phyloP scores from a whole-genome alignment of 2,113 vertebrate species.

The Puffinus mauretanicus region DNA sequence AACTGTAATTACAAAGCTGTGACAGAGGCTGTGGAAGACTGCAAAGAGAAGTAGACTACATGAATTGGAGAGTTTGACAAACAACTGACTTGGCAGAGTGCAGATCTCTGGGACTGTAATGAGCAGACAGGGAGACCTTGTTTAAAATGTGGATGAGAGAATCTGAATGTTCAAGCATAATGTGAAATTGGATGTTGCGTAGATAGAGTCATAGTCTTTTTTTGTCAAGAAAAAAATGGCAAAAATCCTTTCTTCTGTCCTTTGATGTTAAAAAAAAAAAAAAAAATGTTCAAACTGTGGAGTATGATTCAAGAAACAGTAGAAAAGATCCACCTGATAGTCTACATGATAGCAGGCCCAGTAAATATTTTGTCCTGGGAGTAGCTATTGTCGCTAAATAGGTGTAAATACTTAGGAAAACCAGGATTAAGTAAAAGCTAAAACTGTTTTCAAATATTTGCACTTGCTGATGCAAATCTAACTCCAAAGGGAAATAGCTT shows the following conservation, averaged over 20 bases:
- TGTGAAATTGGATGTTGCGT: constrained; percentile 65
- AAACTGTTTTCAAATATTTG: constrained; percentile 26
- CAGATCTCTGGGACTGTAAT: constrained; percentile 71
- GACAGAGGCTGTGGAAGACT: constrained; percentile 75
- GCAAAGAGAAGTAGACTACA: constrained; percentile 65
- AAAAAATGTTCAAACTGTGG: constrained; percentile 67
- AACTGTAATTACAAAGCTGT: constrained; percentile 71
- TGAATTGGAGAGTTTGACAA: constrained; percentile 62
- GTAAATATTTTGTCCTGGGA: not conserved
- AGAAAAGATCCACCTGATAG: constrained; percentile 61
- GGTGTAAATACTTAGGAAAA: not conserved
- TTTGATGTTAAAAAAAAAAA: constrained; percentile 6
- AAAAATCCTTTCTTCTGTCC: constrained; percentile 51
- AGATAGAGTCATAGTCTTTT: constrained; percentile 62
- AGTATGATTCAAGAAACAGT: constrained; percentile 57
- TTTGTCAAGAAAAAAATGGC: constrained; percentile 59
- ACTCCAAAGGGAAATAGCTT: constrained; percentile 27
- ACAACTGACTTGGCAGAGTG: constrained; percentile 72
- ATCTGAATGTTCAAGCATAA: constrained; percentile 76
- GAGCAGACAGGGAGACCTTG: constrained; percentile 20
- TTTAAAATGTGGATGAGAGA: constrained; percentile 62
- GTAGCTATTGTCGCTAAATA: not conserved
- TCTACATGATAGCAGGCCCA: not conserved
- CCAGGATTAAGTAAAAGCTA: not conserved
- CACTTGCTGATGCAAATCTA: constrained; percentile 36